These are phyloP conservation scores for Tautogolabrus adspersus DNA, from an alignment of 2,113 vertebrate genomes.

Conservation along the genomic window DNA sequence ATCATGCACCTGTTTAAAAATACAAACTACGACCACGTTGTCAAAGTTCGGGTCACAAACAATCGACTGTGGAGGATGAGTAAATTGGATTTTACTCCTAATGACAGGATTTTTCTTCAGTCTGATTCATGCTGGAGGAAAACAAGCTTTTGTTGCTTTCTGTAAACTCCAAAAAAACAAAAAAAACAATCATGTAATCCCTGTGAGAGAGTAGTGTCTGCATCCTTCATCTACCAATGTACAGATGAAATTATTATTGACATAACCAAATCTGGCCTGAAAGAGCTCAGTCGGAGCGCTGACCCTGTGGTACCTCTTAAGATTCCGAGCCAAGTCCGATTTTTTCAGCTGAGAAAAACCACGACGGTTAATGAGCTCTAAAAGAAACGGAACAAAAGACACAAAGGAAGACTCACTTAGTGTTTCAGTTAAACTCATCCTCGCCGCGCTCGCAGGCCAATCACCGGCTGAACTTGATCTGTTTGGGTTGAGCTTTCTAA, in stretches of 20 bases:
- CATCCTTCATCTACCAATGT: neutral
- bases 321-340: constrained; percentile 1
- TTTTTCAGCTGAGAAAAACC: neutral
- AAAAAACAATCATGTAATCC: constrained; percentile 6
- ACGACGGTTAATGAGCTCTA: neutral
- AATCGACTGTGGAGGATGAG: neutral
- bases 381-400: neutral
- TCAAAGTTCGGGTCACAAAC: too few species aligned
- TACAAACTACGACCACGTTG: too few species aligned
- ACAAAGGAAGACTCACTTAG: neutral
- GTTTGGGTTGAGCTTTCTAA: constrained; percentile 9
- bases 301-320: constrained; percentile 29
- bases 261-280: constrained; percentile 31
- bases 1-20: too few species aligned
- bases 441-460: neutral
- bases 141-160: neutral
- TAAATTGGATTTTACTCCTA: neutral
- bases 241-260: constrained; percentile 4
- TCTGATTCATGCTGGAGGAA: neutral
- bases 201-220: neutral
- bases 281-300: neutral
- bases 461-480: neutral
- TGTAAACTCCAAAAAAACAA: neutral
- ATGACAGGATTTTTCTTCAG: neutral
- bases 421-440: neutral